Evolutionary conservation across 2,888 invertebrate species (phyloP), one percentile per base, ranked within the genome.

Genomic region (Agriopis aurantiaria): DNA sequence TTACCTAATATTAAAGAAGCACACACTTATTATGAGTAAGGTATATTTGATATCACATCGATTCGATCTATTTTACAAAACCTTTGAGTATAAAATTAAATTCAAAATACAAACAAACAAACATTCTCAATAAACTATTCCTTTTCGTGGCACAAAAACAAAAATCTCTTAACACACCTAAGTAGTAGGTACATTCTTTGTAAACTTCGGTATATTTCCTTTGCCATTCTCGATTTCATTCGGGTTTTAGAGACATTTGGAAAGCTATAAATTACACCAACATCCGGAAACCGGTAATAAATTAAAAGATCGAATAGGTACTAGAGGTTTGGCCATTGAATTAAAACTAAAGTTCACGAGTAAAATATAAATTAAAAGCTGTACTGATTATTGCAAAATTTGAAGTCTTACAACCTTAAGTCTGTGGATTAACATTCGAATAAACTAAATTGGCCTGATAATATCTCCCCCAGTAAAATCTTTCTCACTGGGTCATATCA

Each of bases 241-340:
- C n/a, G 59, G 55, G 48, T 55, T 66, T 60, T 52, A 51, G 52
- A 64, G 40, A 48, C 52, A 69, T 73, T 67, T 72, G 53, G 76
- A 73, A 73, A 72, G 69, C 71, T 68, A 67, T 74, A 72, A 68
- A 69, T 71, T 68, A 68, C 60, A 68, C 61, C 65, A 65, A 65
- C 65, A 23, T 40, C 51, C 62, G 57, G 49, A 65, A 69, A 72
- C 73, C 61, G 61, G 72, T 73, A 56, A 43, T n/a, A 60, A 55
- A n/a, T 52, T 12, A 10, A 67, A 69, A 68, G 49, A 33, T 40
- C 40, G 49, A 49, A 64, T 45, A 33, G 56, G 43, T 46, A 65
- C 51, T 33, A 33, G 49, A 14, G 51, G 61, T 57, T 66, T 59
- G 45, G 53, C 14, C 51, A 56, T 70, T 60, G 64, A 43, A 8